phyloP scores from a whole-genome alignment of 1,140 invertebrate genomes.

The Drosophila arawakana region DNA sequence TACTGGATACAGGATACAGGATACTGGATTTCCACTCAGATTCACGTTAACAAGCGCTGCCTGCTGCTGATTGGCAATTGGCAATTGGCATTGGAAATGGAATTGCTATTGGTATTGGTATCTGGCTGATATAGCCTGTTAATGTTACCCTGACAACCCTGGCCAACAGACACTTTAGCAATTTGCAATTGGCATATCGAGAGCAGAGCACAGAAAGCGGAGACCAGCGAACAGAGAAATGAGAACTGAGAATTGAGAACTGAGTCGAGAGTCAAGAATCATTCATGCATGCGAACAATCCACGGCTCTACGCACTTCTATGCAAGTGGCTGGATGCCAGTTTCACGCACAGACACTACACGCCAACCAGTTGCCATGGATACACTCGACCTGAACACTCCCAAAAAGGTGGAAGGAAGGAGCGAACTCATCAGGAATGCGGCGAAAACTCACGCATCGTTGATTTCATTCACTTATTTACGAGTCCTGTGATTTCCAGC shows the following conservation, averaged over 20 bases:
- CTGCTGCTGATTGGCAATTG: constrained; percentile 28
- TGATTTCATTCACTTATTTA: constrained; percentile 34
- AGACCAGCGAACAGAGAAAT: background rate
- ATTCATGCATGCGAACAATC: constrained; percentile 69
- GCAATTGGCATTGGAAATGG: constrained; percentile 5
- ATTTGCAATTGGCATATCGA: constrained; percentile 81
- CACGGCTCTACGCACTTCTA: constrained; percentile 64
- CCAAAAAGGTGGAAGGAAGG: background rate
- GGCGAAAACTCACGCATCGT: constrained; percentile 25
- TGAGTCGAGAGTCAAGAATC: constrained; percentile 48
- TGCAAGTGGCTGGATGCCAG: constrained; percentile 23
- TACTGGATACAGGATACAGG: too few species aligned
- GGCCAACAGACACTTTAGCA: constrained; percentile 49
- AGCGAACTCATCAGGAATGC: constrained; percentile 3
- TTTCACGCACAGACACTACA: constrained; percentile 24
- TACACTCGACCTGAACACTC: constrained; percentile 3
- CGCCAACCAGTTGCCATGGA: constrained; percentile 29
- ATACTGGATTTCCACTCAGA: too few species aligned
- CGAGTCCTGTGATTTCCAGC: constrained; percentile 32
- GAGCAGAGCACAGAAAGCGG: constrained; percentile 30
- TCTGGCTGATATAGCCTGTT: constrained; percentile 25
- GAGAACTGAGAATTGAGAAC: background rate
- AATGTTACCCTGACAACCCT: constrained; percentile 67
- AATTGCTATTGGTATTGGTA: constrained; percentile 2
- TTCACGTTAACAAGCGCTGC: constrained; percentile 37